Evolutionary conservation across 2,113 vertebrate genomes (phyloP).

Genomic region (Condylura cristata): DNA sequence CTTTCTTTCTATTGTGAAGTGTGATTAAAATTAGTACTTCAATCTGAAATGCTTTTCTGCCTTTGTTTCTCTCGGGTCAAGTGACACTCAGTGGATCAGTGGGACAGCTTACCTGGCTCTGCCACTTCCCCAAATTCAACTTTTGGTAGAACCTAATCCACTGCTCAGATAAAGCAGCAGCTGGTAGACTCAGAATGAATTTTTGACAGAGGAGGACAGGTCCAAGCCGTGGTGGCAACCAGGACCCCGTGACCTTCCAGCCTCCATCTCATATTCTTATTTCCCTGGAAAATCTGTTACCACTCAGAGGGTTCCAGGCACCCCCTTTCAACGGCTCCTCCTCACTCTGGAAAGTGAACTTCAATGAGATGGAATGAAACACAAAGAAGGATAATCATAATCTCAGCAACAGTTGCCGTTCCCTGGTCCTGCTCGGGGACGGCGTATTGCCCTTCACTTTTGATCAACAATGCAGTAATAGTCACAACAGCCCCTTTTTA

Average conservation of each 20-base stretch:
- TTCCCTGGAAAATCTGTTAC: not conserved
- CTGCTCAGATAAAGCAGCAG: not conserved
- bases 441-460: not conserved
- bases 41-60: not conserved
- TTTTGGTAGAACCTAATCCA: not conserved
- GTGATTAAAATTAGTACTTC: not conserved
- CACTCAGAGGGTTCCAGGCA: not conserved
- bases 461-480: not conserved
- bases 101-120: not conserved
- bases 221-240: not conserved
- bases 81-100: not conserved
- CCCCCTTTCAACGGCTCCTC: no score
- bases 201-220: not conserved
- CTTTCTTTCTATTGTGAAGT: not conserved
- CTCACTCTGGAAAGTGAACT: not conserved
- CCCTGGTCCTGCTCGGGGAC: not conserved
- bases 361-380: not conserved
- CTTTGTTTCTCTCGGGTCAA: not conserved
- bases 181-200: not conserved
- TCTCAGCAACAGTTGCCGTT: fast-evolving
- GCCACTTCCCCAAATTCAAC: not conserved
- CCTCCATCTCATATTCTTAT: not conserved
- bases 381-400: no score
- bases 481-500: not conserved
- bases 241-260: fast-evolving